Base-by-base conservation (phyloP, 2,888 invertebrate species). In the Apamea anceps region DNA sequence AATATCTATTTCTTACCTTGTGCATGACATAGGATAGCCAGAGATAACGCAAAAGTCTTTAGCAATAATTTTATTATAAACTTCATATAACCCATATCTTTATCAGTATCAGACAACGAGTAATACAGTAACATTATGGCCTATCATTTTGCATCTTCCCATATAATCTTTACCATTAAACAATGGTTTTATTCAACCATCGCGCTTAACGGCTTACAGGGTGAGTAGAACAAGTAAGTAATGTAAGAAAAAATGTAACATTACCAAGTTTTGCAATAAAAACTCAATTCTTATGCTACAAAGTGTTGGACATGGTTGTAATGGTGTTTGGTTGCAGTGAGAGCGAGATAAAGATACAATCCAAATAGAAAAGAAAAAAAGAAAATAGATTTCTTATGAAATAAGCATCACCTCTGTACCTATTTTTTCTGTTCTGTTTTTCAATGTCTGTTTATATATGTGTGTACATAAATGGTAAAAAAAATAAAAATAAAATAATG, bases 221-320 rank as follows among this genome's bases (percentile, higher is more conserved):
- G 75, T 84, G 57, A 84, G 75, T 75, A 82, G 80, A 63, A 76
- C 74, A 76, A 75, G 77, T 81, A 84, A 84, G 71, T 87, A 86
- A 75, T 89, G 84, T 77, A 83, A 74, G 87, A 91, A 91, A 91
- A 89, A 91, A 90, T 86, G 81, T 89, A 88, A 86, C 90, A 87
- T 88, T 87, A 90, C 92, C 90, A 91, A 91, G 91, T 89, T 86
- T 87, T 87, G 89, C 89, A 91, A 92, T 94, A 94, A 94, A 93
- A 92, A 90, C 89, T 89, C 89, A 90, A 92, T 90, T 92, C 93
- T 92, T 92, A 92, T 91, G 91, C 89, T 89, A 91, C 92, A 91
- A 92, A 91, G 91, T 91, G 90, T 92, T 86, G 90, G 87, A 92
- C 91, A 91, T 85, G 89, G 85, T 88, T 88, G 88, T 90, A 88